Evolutionary conservation across 2,113 vertebrate genomes (phyloP).

Genomic region (Heterotilapia buettikoferi): DNA sequence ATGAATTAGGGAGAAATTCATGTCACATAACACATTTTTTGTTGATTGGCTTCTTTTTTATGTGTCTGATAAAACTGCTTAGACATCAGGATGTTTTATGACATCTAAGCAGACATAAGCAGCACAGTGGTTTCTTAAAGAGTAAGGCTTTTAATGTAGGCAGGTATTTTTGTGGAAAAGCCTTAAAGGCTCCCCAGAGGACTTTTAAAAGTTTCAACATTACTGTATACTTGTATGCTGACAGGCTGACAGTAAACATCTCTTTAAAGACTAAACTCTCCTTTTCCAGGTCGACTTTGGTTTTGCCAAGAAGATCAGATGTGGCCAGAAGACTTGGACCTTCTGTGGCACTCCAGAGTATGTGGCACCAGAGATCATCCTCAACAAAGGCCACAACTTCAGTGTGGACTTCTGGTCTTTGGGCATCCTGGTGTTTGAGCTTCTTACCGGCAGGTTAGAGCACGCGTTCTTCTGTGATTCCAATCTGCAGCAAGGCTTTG

Average conservation of each 20-base stretch:
- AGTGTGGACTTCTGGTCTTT: conserved; percentile 94
- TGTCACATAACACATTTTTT: fast-evolving
- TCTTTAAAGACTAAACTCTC: not conserved
- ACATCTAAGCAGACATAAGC: not conserved
- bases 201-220: not conserved
- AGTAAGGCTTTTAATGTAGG: not conserved
- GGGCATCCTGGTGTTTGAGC: conserved; percentile 90
- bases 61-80: not conserved
- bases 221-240: fast-evolving
- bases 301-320: conserved; percentile 89
- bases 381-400: conserved; percentile 91
- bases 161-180: not conserved
- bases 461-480: not conserved
- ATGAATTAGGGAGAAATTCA: not conserved
- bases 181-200: not conserved
- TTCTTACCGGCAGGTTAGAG: conserved; percentile 86
- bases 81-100: fast-evolving
- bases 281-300: conserved; percentile 87
- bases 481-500: not conserved
- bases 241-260: not conserved
- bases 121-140: too few species aligned
- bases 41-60: not conserved
- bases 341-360: conserved; percentile 95
- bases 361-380: conserved; percentile 90
- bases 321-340: conserved; percentile 92